Evolutionary conservation across 2,113 vertebrate genomes (phyloP).

Genomic region (Clarias magur): DNA sequence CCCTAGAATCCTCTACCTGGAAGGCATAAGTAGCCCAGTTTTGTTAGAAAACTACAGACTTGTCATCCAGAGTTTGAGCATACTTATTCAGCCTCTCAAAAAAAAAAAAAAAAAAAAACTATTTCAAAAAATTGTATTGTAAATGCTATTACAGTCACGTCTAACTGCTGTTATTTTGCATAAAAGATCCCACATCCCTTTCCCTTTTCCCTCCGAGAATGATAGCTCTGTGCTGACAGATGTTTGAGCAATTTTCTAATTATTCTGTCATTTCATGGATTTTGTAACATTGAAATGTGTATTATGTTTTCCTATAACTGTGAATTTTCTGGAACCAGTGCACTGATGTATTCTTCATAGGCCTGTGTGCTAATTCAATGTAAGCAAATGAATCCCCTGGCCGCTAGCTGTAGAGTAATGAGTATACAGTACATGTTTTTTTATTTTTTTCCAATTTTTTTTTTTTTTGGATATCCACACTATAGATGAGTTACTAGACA

Average conservation of each 20-base stretch:
- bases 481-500: neutral
- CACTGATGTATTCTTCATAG: neutral
- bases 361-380: conserved; percentile 2
- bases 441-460: neutral
- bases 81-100: neutral
- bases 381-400: neutral
- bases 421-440: neutral
- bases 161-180: neutral
- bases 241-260: neutral
- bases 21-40: neutral
- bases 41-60: neutral
- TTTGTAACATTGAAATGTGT: conserved; percentile 21
- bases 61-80: neutral
- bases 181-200: neutral
- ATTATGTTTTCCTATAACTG: conserved; percentile 22
- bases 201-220: neutral
- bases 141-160: neutral
- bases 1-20: neutral
- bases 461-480: neutral
- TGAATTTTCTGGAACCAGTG: conserved; percentile 31
- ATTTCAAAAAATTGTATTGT: neutral
- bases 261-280: conserved; percentile 18
- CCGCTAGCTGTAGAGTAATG: neutral
- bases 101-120: neutral
- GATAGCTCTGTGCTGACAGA: neutral